Percentiles rank a stretch among this genome's conserved stretches.
Evolutionary conservation across 2,797 vertebrate genomes (phyloP).

Genomic region (Tachyglossus aculeatus): DNA sequence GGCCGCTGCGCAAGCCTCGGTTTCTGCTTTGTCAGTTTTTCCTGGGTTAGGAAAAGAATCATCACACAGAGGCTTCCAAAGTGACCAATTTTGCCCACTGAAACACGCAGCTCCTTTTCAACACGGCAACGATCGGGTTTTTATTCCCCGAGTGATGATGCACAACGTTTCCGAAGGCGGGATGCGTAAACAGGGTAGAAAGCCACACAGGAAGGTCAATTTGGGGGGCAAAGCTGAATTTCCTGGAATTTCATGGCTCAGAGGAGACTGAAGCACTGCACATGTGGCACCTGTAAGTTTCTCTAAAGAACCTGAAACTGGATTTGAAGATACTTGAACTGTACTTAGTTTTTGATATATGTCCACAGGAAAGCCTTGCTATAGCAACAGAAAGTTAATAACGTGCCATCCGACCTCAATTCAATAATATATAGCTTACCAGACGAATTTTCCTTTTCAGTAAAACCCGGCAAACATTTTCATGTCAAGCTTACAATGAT

Average conservation of each 20-base stretch:
- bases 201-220: not conserved
- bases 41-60: not conserved
- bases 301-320: slow-evolving; percentile 32
- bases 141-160: not conserved
- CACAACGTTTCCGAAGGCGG: not conserved
- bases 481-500: slow-evolving; percentile 31
- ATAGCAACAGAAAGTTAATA: slow-evolving; percentile 59
- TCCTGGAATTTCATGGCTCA: not conserved
- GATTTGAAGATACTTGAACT: slow-evolving; percentile 29
- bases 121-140: not conserved
- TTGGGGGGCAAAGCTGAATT: not conserved
- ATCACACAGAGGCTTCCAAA: not conserved
- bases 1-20: too few relatives aligned
- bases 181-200: not conserved
- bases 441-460: slow-evolving; percentile 48
- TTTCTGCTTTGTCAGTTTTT: not conserved
- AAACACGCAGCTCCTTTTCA: not conserved
- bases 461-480: slow-evolving; percentile 56
- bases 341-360: slow-evolving; percentile 16
- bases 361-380: not conserved
- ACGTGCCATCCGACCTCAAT: slow-evolving; percentile 36
- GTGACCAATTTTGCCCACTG: not conserved
- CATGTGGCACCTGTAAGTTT: not conserved
- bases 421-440: slow-evolving; percentile 33
- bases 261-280: not conserved